Conservation (phyloP, 2,797 vertebrate genomes). For the Sebastiscus tertius region DNA sequence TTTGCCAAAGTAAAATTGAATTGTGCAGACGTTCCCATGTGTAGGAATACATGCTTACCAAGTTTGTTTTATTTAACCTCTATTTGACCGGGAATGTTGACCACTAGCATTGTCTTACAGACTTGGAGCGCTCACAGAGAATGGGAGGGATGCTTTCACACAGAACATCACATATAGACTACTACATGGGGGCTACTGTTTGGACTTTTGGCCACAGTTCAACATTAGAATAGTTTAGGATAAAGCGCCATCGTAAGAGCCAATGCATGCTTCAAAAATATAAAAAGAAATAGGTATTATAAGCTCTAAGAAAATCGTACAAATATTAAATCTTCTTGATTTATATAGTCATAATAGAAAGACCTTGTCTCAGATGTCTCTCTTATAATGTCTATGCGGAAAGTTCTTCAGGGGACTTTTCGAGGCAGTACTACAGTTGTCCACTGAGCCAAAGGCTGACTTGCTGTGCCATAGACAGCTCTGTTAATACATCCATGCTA, state of each 20-base stretch:
- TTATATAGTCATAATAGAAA: not conserved
- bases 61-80: slow-evolving; percentile 38
- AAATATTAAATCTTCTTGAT: not conserved
- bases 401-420: not conserved
- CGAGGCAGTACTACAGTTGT: not conserved
- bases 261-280: not conserved
- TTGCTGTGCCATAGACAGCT: not conserved
- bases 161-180: not conserved
- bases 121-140: not conserved
- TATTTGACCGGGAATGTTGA: slow-evolving; percentile 7
- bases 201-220: not conserved
- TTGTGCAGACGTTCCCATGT: slow-evolving; percentile 25
- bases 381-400: not conserved
- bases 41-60: not conserved
- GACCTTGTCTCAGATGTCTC: not conserved
- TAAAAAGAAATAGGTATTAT: too few relatives aligned
- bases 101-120: slow-evolving; percentile 1
- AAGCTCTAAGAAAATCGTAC: not conserved
- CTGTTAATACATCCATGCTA: not conserved
- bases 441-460: not conserved
- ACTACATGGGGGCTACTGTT: not conserved
- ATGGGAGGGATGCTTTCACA: not conserved
- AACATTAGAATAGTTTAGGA: not conserved
- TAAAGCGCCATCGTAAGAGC: not conserved
- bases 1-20: slow-evolving; percentile 48